A percentile compares a stretch with the other conserved stretches of the same genome.
Conservation (phyloP, 1,140 invertebrate species). For the Spodoptera litura region DNA sequence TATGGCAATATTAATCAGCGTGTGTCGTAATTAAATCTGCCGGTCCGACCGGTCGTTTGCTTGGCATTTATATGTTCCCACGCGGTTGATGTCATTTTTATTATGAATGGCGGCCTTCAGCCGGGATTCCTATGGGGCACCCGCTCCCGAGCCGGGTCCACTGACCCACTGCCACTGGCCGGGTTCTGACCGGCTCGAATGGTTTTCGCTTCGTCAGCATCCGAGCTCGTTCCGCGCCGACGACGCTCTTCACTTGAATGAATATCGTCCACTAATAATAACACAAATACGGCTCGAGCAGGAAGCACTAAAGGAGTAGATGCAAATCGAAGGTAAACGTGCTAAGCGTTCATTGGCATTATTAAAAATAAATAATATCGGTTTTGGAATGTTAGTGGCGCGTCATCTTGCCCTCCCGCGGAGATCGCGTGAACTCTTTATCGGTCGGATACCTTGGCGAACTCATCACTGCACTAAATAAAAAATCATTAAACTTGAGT, state of each 20-base stretch:
- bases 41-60: conserved; percentile 71
- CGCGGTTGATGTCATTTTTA: conserved; percentile 83
- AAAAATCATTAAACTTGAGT: conserved; percentile 17
- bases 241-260: conserved; percentile 53
- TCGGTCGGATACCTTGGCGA: conserved; percentile 61
- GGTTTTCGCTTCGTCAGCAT: conserved; percentile 74
- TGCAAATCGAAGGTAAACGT: conserved; percentile 72
- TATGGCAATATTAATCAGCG: conserved; percentile 74
- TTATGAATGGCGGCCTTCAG: conserved; percentile 76
- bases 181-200: conserved; percentile 59
- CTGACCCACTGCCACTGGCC: conserved; percentile 77
- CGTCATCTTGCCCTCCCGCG: conserved; percentile 75
- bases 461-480: conserved; percentile 6
- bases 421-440: conserved; percentile 80
- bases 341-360: conserved; percentile 76
- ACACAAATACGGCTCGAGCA: conserved; percentile 52
- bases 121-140: conserved; percentile 61
- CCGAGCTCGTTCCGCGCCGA: conserved; percentile 42
- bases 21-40: conserved; percentile 73
- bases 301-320: conserved; percentile 60
- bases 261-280: conserved; percentile 51
- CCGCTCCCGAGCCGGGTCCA: conserved; percentile 62
- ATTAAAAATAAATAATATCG: conserved; percentile 81
- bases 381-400: conserved; percentile 73
- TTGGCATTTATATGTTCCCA: conserved; percentile 80